Percentiles rank a stretch among this genome's conserved stretches.
phyloP scores from a whole-genome alignment of 2,888 invertebrate genomes.

The Nymphalis urticae region DNA sequence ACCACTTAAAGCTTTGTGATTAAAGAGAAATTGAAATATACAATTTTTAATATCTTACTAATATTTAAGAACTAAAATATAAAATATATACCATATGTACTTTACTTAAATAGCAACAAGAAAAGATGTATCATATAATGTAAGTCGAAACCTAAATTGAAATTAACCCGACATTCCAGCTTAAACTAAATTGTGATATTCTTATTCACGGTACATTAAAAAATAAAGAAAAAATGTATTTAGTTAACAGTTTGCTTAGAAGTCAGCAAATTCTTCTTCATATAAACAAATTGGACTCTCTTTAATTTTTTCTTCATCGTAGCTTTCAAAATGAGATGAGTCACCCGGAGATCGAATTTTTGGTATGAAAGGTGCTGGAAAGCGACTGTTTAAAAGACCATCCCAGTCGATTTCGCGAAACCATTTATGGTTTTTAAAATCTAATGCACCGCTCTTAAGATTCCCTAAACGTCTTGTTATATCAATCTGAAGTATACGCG shows the following conservation, averaged over 20 bases:
- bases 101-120: conserved; percentile 20
- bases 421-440: conserved; percentile 96
- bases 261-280: conserved; percentile 85
- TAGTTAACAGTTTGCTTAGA: conserved; percentile 63
- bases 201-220: conserved; percentile 14
- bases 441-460: conserved; percentile 91
- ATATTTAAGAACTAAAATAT: background rate
- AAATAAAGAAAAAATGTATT: conserved; percentile 12
- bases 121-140: background rate
- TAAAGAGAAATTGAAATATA: background rate
- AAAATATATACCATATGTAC: background rate
- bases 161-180: conserved; percentile 29
- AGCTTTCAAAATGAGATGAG: conserved; percentile 86
- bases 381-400: conserved; percentile 87
- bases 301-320: conserved; percentile 79
- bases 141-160: conserved; percentile 39
- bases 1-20: too few relatives aligned
- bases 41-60: background rate
- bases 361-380: conserved; percentile 85
- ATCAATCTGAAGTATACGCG: conserved; percentile 86
- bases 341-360: conserved; percentile 83
- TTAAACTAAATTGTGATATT: conserved; percentile 19
- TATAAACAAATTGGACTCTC: conserved; percentile 79
- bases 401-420: conserved; percentile 95
- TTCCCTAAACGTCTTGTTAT: conserved; percentile 88